These are phyloP conservation scores for Sipha maydis DNA, from an alignment of 2,888 invertebrate species.

Conservation along the genomic window DNA sequence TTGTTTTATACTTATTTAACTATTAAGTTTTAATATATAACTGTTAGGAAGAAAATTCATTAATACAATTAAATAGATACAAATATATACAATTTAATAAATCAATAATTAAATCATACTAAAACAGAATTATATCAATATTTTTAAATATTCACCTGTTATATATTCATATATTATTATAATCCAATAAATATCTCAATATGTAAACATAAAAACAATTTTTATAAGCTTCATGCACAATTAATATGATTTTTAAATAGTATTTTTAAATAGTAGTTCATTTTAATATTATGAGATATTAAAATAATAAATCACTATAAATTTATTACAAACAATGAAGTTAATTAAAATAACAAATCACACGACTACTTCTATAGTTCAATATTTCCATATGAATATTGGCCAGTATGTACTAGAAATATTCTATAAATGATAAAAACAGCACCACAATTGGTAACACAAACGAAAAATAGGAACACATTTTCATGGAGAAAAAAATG, in stretches of 20 bases:
- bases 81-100: background rate
- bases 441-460: background rate
- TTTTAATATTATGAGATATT: background rate
- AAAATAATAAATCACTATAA: background rate
- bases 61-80: background rate
- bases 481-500: slow-evolving; percentile 41
- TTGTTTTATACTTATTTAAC: background rate
- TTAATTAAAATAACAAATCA: background rate
- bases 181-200: slow-evolving; percentile 7
- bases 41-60: background rate
- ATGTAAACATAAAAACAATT: background rate
- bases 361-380: background rate
- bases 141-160: background rate
- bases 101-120: background rate
- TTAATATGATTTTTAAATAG: background rate
- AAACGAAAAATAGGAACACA: background rate
- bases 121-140: background rate
- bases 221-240: background rate
- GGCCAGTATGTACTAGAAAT: background rate
- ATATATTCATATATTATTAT: background rate
- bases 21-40: background rate
- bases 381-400: background rate
- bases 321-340: background rate
- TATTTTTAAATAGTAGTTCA: background rate
- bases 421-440: slow-evolving; percentile 29